Evolutionary conservation across 2,888 invertebrate genomes (phyloP).

Genomic region (Eupithecia tripunctaria): DNA sequence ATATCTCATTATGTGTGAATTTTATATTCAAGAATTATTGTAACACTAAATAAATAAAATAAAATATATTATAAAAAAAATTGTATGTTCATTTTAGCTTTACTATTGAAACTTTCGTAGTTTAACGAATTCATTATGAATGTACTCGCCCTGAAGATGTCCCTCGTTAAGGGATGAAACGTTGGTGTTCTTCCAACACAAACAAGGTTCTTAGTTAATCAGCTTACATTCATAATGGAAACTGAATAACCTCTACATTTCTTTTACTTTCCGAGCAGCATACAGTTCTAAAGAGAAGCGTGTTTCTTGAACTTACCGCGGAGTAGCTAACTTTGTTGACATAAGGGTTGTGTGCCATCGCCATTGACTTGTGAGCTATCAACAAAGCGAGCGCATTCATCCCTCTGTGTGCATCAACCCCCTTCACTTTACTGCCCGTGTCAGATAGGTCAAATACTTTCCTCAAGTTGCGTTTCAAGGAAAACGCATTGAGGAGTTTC

Average conservation of each 20-base stretch:
- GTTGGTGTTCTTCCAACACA: no score
- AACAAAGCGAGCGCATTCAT: conserved; percentile 83
- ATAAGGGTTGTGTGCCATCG: conserved; percentile 84
- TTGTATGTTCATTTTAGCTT: no score
- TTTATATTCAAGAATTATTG: no score
- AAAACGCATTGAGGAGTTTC: conserved; percentile 80
- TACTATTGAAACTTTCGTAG: no score
- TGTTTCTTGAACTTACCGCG: conserved; percentile 69
- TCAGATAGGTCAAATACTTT: conserved; percentile 75
- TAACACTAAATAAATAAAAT: no score
- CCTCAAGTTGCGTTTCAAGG: conserved; percentile 76
- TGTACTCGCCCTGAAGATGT: no score
- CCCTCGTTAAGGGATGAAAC: no score
- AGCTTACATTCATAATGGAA: no score
- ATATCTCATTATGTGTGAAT: no score
- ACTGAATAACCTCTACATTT: not conserved
- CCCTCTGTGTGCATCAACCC: conserved; percentile 82
- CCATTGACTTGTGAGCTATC: conserved; percentile 85
- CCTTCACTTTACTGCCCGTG: conserved; percentile 70
- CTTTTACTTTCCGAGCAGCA: not conserved
- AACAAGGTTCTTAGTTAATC: no score
- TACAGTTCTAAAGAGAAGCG: not conserved
- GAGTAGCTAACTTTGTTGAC: conserved; percentile 83
- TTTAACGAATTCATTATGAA: no score
- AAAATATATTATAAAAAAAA: no score